phyloP scores from a whole-genome alignment of 2,113 vertebrate species.

The Tragelaphus imberbis region DNA sequence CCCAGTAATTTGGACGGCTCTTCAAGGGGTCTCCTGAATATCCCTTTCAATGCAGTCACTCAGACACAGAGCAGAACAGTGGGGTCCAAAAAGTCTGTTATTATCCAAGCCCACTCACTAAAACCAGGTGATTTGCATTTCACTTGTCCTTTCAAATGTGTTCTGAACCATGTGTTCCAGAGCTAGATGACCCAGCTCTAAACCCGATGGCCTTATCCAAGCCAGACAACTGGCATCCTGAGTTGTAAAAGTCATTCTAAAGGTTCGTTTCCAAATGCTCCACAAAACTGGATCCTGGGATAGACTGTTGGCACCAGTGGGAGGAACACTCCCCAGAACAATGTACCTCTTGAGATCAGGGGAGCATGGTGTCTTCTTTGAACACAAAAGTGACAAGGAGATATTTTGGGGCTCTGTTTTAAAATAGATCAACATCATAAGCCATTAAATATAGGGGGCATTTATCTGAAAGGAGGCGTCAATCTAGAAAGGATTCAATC shows the following conservation, averaged over 20 bases:
- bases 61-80: not conserved
- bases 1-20: not conserved
- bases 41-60: not conserved
- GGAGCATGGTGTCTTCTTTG: not conserved
- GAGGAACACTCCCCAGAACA: not conserved
- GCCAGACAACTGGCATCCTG: not conserved
- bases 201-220: slow-evolving; percentile 27
- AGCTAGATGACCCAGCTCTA: not conserved
- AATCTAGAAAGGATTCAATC: not conserved
- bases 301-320: not conserved
- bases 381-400: not conserved
- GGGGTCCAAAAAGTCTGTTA: not conserved
- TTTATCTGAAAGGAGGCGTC: not conserved
- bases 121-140: slow-evolving; percentile 15
- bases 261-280: not conserved
- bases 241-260: slow-evolving; percentile 28
- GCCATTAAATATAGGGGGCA: not conserved
- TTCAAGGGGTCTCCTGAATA: not conserved
- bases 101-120: not conserved
- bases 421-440: not conserved
- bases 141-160: not conserved
- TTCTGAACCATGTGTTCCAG: slow-evolving; percentile 28
- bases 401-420: not conserved
- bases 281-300: slow-evolving; percentile 28
- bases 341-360: not conserved